Evolutionary conservation across 1,140 invertebrate genomes (phyloP), one percentile per base, ranked within the genome.

Genomic region (Steinernema feltiae): DNA sequence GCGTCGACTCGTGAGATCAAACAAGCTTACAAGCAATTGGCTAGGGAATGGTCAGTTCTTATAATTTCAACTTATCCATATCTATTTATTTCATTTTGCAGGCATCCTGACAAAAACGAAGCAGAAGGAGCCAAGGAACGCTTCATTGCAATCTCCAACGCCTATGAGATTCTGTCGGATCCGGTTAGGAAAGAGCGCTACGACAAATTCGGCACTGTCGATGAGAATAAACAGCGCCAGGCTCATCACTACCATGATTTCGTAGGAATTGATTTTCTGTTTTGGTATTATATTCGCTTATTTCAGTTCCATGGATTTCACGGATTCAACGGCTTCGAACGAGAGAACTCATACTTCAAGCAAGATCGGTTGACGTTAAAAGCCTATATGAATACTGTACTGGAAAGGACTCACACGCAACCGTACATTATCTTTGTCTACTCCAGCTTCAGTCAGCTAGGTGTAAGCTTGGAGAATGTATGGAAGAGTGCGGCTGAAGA

Each of bases 31-130:
- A 86, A 85, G 53, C 53, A 69, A 27, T 73, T 84, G 17, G 84
- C 79, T 15, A 82, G 53, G 46, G 79, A 86, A 83, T 86, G 81
- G 82, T 83, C 69, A 53, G 73, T 70, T 30, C 35, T 24, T 48
- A 24, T 70, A 35, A 27, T 29, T 48, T 77, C 1, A n/a, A n/a
- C n/a, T n/a, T n/a, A n/a, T n/a, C 72, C 21, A 3, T 32, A 79
- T 27, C 27, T 70, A 2, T 46, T 63, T 24, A 48, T 17, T 48
- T 30, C 3, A 2, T 0, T 46, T 78, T 81, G 70, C 75, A 83
- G 82, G 82, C 84, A 85, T 77, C 84, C 84, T 0, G 84, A 85
- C 77, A 86, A 84, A 53, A 84, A 84, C 30, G 75, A 76, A 46
- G 73, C 69, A 75, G 81, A 83, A 2, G 81, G 75, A 35, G 84